Evolutionary conservation across 2,888 invertebrate genomes (phyloP).

Genomic region (Boloria euphrosyne): DNA sequence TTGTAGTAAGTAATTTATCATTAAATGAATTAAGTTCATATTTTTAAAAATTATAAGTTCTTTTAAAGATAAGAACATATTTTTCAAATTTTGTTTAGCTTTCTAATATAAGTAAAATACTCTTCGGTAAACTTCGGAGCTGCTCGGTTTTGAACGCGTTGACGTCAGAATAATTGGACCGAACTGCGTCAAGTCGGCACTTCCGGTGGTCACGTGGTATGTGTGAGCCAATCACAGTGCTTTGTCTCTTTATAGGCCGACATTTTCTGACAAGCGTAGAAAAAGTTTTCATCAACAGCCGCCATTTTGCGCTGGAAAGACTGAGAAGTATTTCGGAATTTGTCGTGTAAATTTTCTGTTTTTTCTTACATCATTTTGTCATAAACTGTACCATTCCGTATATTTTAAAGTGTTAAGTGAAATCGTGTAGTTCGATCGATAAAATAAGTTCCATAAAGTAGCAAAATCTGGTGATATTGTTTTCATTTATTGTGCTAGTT

Average conservation of each 20-base stretch:
- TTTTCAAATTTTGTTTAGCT: constrained; percentile 22
- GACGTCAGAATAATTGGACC: constrained; percentile 76
- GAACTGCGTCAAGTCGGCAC: constrained; percentile 71
- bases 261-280: constrained; percentile 95
- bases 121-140: constrained; percentile 62
- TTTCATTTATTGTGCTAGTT: constrained; percentile 88
- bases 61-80: constrained; percentile 3
- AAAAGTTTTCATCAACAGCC: constrained; percentile 97
- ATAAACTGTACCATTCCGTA: constrained; percentile 82
- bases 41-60: constrained; percentile 11
- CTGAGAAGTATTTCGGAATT: constrained; percentile 89
- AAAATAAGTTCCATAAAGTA: constrained; percentile 76
- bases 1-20: constrained; percentile 1
- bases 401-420: constrained; percentile 83
- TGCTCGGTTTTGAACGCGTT: constrained; percentile 66
- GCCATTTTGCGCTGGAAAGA: constrained; percentile 95
- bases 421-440: constrained; percentile 73
- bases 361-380: constrained; percentile 82
- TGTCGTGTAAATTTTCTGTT: constrained; percentile 86
- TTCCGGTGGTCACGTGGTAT: constrained; percentile 80
- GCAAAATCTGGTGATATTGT: constrained; percentile 84
- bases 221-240: constrained; percentile 68
- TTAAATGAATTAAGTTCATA: constrained; percentile 15
- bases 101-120: constrained; percentile 28
- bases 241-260: constrained; percentile 77